These are phyloP conservation scores for Otis tarda DNA, from an alignment of 2,113 vertebrate genomes.

Conservation along the genomic window DNA sequence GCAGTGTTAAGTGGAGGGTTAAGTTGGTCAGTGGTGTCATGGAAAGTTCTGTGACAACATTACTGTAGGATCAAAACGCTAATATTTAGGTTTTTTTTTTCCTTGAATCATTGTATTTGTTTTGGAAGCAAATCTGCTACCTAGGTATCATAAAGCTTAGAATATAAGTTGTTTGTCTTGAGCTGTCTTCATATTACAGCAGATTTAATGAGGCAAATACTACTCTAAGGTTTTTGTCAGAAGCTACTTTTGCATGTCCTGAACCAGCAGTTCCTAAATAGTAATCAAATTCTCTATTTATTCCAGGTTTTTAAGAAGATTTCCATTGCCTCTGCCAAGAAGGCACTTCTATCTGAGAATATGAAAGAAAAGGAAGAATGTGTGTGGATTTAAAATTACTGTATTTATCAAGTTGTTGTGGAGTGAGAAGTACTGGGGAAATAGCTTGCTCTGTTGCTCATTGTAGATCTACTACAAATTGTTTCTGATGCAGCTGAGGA, in stretches of 20 bases:
- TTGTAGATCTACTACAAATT: conserved; percentile 1
- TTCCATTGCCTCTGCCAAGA: neutral
- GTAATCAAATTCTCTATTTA: conserved; percentile 34
- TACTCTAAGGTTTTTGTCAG: neutral
- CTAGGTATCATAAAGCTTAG: neutral
- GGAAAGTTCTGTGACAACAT: neutral
- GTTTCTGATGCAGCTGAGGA: conserved; percentile 82
- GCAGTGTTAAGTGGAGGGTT: neutral
- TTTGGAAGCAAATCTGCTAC: neutral
- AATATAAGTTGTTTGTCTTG: neutral
- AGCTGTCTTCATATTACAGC: neutral
- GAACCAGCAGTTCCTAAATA: neutral
- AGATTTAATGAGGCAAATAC: neutral
- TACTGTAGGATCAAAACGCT: neutral
- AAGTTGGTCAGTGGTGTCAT: neutral
- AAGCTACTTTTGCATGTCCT: neutral
- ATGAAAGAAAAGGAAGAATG: conserved; percentile 49
- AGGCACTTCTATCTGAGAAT: neutral
- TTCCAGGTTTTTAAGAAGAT: conserved; percentile 62
- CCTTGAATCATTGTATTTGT: neutral
- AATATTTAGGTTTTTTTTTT: neutral
- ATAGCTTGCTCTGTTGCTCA: neutral
- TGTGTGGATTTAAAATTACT: conserved; percentile 64
- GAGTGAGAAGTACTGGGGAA: conserved; percentile 16
- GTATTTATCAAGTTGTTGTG: conserved; percentile 26